Base-by-base conservation (phyloP, 2,797 vertebrate species). In the Sebastes iracundus region DNA sequence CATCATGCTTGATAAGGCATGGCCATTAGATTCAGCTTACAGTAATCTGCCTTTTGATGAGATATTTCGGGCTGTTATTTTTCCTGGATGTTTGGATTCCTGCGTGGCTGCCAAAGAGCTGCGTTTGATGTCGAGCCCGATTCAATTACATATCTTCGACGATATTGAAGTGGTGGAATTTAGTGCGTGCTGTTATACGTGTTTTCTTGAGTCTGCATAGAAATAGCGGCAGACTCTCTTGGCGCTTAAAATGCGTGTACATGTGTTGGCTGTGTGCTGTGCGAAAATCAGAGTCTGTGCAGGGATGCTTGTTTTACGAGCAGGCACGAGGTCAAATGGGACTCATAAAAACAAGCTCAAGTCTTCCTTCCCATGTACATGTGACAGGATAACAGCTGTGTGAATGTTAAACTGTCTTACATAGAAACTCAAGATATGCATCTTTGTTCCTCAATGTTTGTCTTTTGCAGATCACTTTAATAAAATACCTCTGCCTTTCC, bases 1-100 rank as follows among this genome's bases (percentile, higher is more conserved):
- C 87, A 83, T 91, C 81, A 78, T 70, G 90, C 85, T 87, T 73
- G 81, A 92, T 87, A 86, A 92, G 85, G 84, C 88, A 79, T 62
- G 66, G 85, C 79, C 88, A 88, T 90, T 93, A 87, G 83, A 84
- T 88, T 86, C 80, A 88, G 77, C 81, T 93, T 90, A 88, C 85
- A 73, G 80, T 95, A 91, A 95, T 89, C 84, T 82, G 80, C 80
- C 90, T 88, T 93, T 91, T 94, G 92, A 95, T 91, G 92, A 91
- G 90, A 90, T 92, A 89, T 91, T 91, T 92, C 75, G 61, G 83
- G 81, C 82, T 78, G 76, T 93, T 88, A 87, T 88, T 85, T 79
- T 87, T 88, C 85, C 77, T 84, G 81, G 67, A 80, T 5, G 83
- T 69, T 53, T 62, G 87, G 83, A 94, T 93, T 94, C 90, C 87